Evolutionary conservation across 2,797 vertebrate genomes (phyloP), one percentile per base, ranked within the genome.

Genomic region (Petrocephalus sullivani): DNA sequence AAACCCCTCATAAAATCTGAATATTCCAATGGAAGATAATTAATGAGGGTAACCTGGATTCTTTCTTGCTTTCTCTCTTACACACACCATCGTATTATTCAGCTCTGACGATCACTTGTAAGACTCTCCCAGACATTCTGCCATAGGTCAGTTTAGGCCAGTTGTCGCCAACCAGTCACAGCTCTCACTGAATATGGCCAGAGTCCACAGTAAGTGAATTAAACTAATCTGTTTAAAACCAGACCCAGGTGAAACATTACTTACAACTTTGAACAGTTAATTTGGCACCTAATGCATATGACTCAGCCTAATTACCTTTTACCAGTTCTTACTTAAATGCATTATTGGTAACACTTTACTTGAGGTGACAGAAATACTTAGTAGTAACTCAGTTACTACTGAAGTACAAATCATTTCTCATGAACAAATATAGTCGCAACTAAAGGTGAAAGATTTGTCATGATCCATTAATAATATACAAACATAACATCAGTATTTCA

Each of bases 1-100:
- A 81, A 49, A 81, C 75, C 49, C 46, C 75, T 49, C 75, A 81
- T 81, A n/a, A 49, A 21, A 81, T 81, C 75, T 81, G 75, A 49
- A 49, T 81, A 81, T 81, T 81, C 49, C 49, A 81, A 81, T 81
- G 41, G 75, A 46, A 9, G 41, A 21, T 49, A 49, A 49, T 81
- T 81, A 46, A 81, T 46, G 46, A 49, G 19, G 75, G 75, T 49
- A 21, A 81, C 41, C 14, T 81, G 19, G 41, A 49, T 49, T 49
- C 41, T 21, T 2, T 49, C 75, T 49, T 49, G 41, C 75, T 9
- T n/a, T 81, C 41, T 81, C 7, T 8, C 41, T 49, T 21, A 81
- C 6, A 81, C 41, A 81, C 41, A 49, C 75, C 75, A 49, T 41
- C 21, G 75, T 81, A n/a, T 49, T 81, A 41, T 49, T 49, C 41